Evolutionary conservation across 1,140 invertebrate genomes (phyloP).

Genomic region (Pristionchus pacificus): DNA sequence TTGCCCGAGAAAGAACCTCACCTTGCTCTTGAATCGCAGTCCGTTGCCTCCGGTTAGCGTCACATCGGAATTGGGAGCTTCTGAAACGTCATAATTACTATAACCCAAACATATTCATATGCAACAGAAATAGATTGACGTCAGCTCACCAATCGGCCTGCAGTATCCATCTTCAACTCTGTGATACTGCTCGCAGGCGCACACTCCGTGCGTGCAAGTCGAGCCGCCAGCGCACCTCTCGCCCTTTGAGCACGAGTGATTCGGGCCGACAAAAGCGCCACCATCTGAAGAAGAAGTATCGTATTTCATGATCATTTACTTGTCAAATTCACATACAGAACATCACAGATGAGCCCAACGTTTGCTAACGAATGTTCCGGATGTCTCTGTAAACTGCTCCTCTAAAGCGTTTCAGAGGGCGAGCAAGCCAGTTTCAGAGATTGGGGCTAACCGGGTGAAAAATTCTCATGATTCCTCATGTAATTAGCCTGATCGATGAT

Average conservation of each 20-base stretch:
- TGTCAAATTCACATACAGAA: no score
- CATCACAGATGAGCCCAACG: no score
- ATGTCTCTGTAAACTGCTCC: no score
- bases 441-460: no score
- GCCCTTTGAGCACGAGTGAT: slow-evolving; percentile 13
- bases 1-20: no score
- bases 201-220: slow-evolving; percentile 27
- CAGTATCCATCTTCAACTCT: slow-evolving; percentile 34
- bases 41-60: slow-evolving; percentile 19
- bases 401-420: no score
- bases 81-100: slow-evolving; percentile 12
- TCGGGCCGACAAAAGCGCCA: slow-evolving; percentile 25
- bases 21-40: slow-evolving; percentile 10
- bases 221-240: slow-evolving; percentile 26
- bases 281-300: slow-evolving; percentile 30
- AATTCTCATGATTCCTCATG: no score
- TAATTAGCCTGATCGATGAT: no score
- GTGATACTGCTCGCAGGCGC: slow-evolving; percentile 26
- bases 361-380: no score
- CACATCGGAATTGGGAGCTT: slow-evolving; percentile 18
- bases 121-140: no score
- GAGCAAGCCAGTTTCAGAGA: no score
- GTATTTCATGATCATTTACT: no score
- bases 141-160: slow-evolving; percentile 25
- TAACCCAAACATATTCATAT: neutral